A percentile compares a stretch with the other conserved stretches of the same genome.
These are phyloP conservation scores for Chaetura pelagica DNA, from an alignment of 2,113 vertebrate species.

Conservation along the genomic window DNA sequence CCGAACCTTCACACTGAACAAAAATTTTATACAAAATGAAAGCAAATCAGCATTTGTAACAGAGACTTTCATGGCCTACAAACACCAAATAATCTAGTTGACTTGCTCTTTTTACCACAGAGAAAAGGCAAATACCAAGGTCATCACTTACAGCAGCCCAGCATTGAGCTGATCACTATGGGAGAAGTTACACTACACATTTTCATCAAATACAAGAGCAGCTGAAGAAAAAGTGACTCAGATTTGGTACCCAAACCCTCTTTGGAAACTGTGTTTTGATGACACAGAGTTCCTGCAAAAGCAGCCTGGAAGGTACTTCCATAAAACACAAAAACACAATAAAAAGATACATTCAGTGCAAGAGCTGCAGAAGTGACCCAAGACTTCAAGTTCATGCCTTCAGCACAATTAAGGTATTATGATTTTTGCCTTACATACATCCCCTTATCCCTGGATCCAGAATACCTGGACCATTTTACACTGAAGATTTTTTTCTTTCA, in stretches of 20 bases:
- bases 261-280: background rate
- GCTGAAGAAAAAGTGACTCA: background rate
- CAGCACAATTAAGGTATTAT: background rate
- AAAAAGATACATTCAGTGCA: background rate
- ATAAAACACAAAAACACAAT: background rate
- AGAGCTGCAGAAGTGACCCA: background rate
- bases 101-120: background rate
- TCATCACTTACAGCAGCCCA: background rate
- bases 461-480: background rate
- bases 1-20: conserved; percentile 75
- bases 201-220: background rate
- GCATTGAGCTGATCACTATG: background rate
- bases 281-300: background rate
- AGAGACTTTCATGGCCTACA: background rate
- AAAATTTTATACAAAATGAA: background rate
- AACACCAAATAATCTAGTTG: background rate
- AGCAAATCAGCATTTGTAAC: background rate
- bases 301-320: background rate
- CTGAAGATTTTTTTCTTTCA: background rate
- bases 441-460: background rate
- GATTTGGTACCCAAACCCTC: background rate
- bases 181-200: background rate
- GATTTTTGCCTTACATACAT: background rate
- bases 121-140: background rate
- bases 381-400: background rate